Base-by-base conservation (phyloP, 2,113 vertebrate genomes). In the Manacus vitellinus region DNA sequence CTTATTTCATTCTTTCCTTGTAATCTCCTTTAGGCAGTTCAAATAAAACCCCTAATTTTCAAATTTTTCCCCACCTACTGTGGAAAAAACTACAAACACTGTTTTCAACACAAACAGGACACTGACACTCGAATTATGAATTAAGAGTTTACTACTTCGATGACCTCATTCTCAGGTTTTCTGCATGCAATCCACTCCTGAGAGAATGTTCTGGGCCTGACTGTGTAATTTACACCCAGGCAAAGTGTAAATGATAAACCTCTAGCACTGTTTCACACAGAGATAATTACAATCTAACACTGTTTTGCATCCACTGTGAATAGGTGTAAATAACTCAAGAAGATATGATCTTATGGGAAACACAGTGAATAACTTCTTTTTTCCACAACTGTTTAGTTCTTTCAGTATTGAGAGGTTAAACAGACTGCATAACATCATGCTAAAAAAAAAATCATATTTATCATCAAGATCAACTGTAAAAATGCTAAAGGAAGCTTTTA, bases 261-360 rank as follows among this genome's bases (percentile, higher is more conserved):
- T 3, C 65, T 47, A 56, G 35, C 46, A 39, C 18, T 79, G 33
- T 44, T 92, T 84, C 85, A 63, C 59, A 76, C 18, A 52, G 79
- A 92, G 65, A 44, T 90, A 94, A 97, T 86, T 68, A 88, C 72
- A 79, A 41, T 75, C 61, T 67, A 66, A 90, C 72, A 47, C 14
- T 31, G 12, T 6, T 85, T 73, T 92, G 46, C 33, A 63, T 75
- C 63, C 35, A 41, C 49, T 75, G 52, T 77, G 79, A 86, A 84
- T 16, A 91, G 44, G 37, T 81, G 73, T 52, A 93, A 92, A 92
- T 61, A 95, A 59, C 47, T 68, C 49, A 94, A 63, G 74, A 85
- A 61, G 17, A 47, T 15, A 74, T 3, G 25, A 75, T 18, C 5
- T 67, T 62, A 54, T 9, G 3, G 31, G 22, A 93, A 93, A 88